Evolutionary conservation across 2,888 invertebrate genomes (phyloP), one percentile per base, ranked within the genome.

Genomic region (Acanthosepion esculentum): DNA sequence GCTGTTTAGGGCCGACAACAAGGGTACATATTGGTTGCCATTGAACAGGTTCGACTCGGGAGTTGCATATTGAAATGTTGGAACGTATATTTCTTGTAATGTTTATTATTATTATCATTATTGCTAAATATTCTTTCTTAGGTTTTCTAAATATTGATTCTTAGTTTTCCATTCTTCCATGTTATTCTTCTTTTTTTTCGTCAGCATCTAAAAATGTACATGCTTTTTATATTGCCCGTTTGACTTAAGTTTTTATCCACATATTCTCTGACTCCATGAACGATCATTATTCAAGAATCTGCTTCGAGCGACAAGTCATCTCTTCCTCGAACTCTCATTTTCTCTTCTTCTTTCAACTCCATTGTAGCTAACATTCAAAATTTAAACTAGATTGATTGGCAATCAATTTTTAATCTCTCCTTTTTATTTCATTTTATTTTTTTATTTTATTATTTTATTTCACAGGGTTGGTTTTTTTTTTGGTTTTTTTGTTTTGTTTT

Each of bases 1-100:
- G 41, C 41, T 3, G 41, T 41, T 41, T 41, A 2, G 41, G n/a
- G n/a, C n/a, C n/a, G n/a, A n/a, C n/a, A n/a, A n/a, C 41, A 41
- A 3, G 41, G 2, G 41, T 41, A 41, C 41, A 41, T 41, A 41
- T 41, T 41, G 41, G 2, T 41, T 41, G 41, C 2, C 41, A 3
- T 41, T 41, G 41, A 41, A 41, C 41, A 41, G 41, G 41, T 41
- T 41, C 41, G 41, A 41, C 41, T 41, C 41, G 1, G 41, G 41
- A 1, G 8, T 10, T 64, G 10, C 23, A 0, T 78, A 10, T 3
- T n/a, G 0, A 10, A 5, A 4, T 78, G 0, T 5, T 26, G 6
- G 29, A 5, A n/a, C 2, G 8, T n/a, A n/a, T n/a, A 3, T n/a
- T 12, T 10, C n/a, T 15, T 78, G 10, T 12, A 6, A 8, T 78